phyloP scores from a whole-genome alignment of 2,888 invertebrate genomes.

The Hypomecis atomaria region DNA sequence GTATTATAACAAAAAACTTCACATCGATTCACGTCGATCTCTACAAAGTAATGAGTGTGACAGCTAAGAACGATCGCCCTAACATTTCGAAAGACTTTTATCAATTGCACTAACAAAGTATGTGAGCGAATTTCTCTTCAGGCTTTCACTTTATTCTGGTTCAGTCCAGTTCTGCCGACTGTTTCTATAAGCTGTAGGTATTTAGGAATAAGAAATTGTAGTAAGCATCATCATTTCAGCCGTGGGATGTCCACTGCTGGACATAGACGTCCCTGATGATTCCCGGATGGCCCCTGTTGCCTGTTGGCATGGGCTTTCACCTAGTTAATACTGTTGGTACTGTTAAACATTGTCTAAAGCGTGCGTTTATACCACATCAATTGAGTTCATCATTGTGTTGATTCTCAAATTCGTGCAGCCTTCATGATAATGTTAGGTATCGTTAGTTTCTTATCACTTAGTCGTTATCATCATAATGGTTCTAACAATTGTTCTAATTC shows the following conservation, averaged over 20 bases:
- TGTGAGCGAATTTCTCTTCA: slow-evolving; percentile 42
- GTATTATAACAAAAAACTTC: too few species aligned
- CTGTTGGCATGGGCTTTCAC: too few species aligned
- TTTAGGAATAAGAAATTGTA: neutral
- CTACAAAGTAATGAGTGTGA: neutral
- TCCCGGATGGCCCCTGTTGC: too few species aligned
- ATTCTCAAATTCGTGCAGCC: too few species aligned
- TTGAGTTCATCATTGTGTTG: too few species aligned
- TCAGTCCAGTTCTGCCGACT: slow-evolving; percentile 19
- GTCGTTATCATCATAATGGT: slow-evolving; percentile 4
- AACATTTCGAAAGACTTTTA: slow-evolving; percentile 24
- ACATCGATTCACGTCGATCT: neutral
- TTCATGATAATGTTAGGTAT: neutral
- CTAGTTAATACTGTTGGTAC: too few species aligned
- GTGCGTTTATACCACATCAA: too few species aligned
- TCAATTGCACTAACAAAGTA: slow-evolving; percentile 26
- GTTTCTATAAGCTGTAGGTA: neutral
- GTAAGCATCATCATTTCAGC: neutral
- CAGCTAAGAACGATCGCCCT: slow-evolving; percentile 1
- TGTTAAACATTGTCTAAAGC: too few species aligned
- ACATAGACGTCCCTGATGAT: too few species aligned
- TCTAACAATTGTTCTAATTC: neutral
- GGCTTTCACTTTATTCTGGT: slow-evolving; percentile 48
- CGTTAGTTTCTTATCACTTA: slow-evolving; percentile 1
- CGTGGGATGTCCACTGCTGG: too few species aligned